Evolutionary conservation across 64 coral and sea anemone genomes (phyloP).

Genomic region (Dendrophyllia cribrosa): DNA sequence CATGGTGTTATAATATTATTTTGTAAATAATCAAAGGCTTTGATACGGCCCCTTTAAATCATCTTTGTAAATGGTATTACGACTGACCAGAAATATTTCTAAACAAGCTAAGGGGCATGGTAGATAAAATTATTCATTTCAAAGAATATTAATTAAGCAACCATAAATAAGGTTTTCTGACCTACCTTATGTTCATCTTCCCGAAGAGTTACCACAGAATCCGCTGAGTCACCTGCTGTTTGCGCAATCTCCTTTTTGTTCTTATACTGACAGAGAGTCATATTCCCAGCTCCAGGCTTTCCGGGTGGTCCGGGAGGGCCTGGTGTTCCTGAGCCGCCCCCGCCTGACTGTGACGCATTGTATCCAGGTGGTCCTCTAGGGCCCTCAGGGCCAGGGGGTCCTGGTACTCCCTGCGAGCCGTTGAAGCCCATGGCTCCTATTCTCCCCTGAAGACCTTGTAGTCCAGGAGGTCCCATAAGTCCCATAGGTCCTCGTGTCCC

Average conservation of each 20-base stretch:
- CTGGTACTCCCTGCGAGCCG: constrained; percentile 6
- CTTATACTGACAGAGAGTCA: constrained; percentile 26
- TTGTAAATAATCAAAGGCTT: too few relatives aligned
- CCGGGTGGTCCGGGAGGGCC: constrained; percentile 26
- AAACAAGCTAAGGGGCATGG: too few relatives aligned
- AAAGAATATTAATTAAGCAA: too few relatives aligned
- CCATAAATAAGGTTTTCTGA: too few relatives aligned
- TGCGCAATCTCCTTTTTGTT: constrained; percentile 16
- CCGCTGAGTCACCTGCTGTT: background rate
- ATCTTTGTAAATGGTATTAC: too few relatives aligned
- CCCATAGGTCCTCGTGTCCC: background rate
- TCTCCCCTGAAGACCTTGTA: background rate
- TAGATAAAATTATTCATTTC: too few relatives aligned
- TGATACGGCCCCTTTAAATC: too few relatives aligned
- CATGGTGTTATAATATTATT: too few relatives aligned
- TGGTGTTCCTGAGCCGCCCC: background rate
- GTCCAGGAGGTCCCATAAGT: background rate
- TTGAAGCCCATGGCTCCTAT: constrained; percentile 6
- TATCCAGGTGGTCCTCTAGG: constrained; percentile 19
- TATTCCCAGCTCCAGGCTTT: constrained; percentile 19
- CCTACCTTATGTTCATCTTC: constrained; percentile 50
- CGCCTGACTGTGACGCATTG: background rate
- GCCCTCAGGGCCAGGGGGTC: background rate
- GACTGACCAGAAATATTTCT: too few relatives aligned
- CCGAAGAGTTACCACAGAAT: background rate